Base-by-base conservation (phyloP, 2,113 vertebrate genomes). In the Vanacampus margaritifer region DNA sequence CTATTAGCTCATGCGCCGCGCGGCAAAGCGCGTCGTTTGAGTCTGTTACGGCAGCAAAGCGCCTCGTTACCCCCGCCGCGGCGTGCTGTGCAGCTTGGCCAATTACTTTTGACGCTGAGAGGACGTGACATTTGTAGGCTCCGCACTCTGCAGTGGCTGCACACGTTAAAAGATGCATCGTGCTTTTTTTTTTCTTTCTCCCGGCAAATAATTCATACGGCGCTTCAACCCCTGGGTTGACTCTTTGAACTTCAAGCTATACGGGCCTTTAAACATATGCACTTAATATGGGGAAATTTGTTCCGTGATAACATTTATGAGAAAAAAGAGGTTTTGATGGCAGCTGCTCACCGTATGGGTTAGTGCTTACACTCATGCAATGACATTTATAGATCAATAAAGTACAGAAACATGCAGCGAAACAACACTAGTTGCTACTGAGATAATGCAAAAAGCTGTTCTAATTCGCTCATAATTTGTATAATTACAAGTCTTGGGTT, bases 21-120 rank as follows among this genome's bases (percentile, higher is more conserved):
- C 73, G 69, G 69, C 85, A 72, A 82, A 86, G 78, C 81, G 67
- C 87, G 88, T 79, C 84, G 78, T 84, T 89, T 91, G 83, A 90
- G 86, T 91, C 87, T 73, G 87, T 92, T 91, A 90, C 89, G 84
- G 78, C 84, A 79, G 87, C 85, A 89, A 88, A 90, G 87, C 87
- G 89, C 84, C 82, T 85, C 64, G 86, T 88, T 89, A 88, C 84
- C 86, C 87, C 64, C 75, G 85, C 65, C 73, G 85, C 74, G 83
- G 79, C 86, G 83, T 84, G 85, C 87, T 90, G 80, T 87, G 87
- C 88, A 91, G 94, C 91, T 93, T 93, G 94, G 94, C 94, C 95
- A 97, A 93, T 90, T 93, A 90, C 93, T 90, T 93, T 92, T 97
- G 95, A 98, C 92, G 89, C 88, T 97, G 93, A 98, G 92, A 93